Base-by-base conservation (phyloP, 35 echinoderm and acorn worm genomes). In the Holothuria glaberrima region DNA sequence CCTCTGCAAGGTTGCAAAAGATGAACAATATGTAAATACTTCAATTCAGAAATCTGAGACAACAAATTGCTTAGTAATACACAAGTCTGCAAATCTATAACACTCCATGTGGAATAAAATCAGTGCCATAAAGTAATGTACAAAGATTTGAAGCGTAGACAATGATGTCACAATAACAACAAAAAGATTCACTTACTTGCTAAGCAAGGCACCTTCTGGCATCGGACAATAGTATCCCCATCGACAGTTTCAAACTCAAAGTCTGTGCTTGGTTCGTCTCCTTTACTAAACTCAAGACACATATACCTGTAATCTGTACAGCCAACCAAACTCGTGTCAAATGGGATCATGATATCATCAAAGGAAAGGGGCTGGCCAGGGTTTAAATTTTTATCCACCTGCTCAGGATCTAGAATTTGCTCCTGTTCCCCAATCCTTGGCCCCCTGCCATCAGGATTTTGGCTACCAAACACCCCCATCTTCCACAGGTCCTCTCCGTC, bases 391-490 rank as follows among this genome's bases (percentile, higher is more conserved):
- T 86, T 74, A 57, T 34, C 84, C 6, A 68, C 28, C 25, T 88
- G 83, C 18, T 78, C 71, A 22, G 66, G 91, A 32, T 59, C 80
- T 22, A 94, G 80, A 36, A 97, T 64, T 60, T 97, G 95, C 4
- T 73, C 77, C 35, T 92, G 65, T 41, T 92, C 91, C 13, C 90
- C 95, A n/a, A 92, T 57, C 34, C 81, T 90, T 26, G 92, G 92
- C 38, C 95, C 95, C 28, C 89, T 88, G 31, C 95, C 95, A 81
- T 97, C 80, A 12, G 57, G 31, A n/a, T 90, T 90, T 41, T 76
- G 63, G 82, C 95, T 97, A 6, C 92, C 95, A 81, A 94, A 97
- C n/a, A 97, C 48, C 1, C 95, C 95, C 72, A 97, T 75, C 22
- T 77, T 86, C 95, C 95, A 97, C 6, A 97, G 87, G 45, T 94